phyloP scores from a whole-genome alignment of 2,888 invertebrate species.

The Blomia tropicalis region DNA sequence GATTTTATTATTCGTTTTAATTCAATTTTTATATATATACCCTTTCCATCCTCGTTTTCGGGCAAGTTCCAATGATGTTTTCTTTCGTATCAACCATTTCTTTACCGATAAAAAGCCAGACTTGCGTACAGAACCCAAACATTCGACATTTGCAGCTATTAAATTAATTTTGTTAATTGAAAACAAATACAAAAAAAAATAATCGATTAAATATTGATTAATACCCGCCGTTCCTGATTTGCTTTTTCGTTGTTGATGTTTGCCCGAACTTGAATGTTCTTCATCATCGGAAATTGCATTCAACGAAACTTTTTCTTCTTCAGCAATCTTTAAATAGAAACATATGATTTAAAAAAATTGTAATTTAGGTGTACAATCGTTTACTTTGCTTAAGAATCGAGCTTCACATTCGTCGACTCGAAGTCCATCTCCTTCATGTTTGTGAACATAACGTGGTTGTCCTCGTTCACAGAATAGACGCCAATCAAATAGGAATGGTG shows the following conservation, averaged over 20 bases:
- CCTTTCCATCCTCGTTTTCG: conserved; percentile 94
- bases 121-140: conserved; percentile 90
- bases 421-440: conserved; percentile 21
- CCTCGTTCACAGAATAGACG: conserved; percentile 31
- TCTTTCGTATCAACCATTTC: conserved; percentile 90
- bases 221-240: conserved; percentile 91
- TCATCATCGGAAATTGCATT: conserved; percentile 16
- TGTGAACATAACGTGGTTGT: conserved; percentile 26
- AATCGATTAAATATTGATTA: too few relatives aligned
- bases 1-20: background rate
- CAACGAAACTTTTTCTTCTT: conserved; percentile 8
- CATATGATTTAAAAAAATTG: background rate
- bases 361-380: background rate
- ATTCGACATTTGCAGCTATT: conserved; percentile 76
- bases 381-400: conserved; percentile 24
- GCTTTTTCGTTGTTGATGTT: conserved; percentile 41
- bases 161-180: background rate
- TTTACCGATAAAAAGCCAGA: conserved; percentile 94
- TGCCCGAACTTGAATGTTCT: background rate
- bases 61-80: conserved; percentile 66
- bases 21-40: background rate
- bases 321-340: background rate
- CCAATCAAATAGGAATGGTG: conserved; percentile 31
- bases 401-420: conserved; percentile 27
- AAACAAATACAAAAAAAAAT: background rate